Percentiles rank a stretch among this genome's conserved stretches.
Conservation (phyloP, 2,797 vertebrate genomes). For the Hemibagrus guttatus region DNA sequence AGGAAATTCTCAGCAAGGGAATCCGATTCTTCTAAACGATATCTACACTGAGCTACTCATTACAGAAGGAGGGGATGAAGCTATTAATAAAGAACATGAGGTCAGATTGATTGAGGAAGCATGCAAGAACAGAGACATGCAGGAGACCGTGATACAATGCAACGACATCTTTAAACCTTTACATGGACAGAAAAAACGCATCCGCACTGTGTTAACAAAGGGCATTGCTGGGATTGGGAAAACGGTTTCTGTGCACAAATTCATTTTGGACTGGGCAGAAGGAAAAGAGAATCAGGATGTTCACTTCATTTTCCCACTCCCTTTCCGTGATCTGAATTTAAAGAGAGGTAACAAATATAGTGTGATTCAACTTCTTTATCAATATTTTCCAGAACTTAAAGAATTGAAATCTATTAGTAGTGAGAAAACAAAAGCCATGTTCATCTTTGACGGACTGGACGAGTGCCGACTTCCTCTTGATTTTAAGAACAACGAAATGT, state of each 20-base stretch:
- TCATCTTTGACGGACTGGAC: constrained; percentile 51
- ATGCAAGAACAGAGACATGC: constrained; percentile 11
- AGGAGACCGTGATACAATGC: constrained; percentile 34
- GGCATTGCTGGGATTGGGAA: constrained; percentile 58
- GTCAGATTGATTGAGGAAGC: constrained; percentile 37
- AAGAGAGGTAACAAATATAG: constrained; percentile 29
- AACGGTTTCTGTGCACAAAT: constrained; percentile 54
- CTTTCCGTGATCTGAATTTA: constrained; percentile 53
- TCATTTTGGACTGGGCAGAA: constrained; percentile 52
- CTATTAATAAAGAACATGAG: constrained; percentile 48
- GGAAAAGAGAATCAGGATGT: constrained; percentile 44
- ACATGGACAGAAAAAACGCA: constrained; percentile 30
- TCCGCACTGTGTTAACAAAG: constrained; percentile 48
- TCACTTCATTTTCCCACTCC: constrained; percentile 43
- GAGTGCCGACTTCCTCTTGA: constrained; percentile 48
- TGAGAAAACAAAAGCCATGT: constrained; percentile 35
- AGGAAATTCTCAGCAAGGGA: constrained; percentile 42
- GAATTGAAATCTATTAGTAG: constrained; percentile 27
- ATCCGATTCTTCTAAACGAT: constrained; percentile 28
- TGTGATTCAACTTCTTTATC: constrained; percentile 27
- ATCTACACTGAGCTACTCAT: constrained; percentile 51
- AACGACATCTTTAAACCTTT: constrained; percentile 49
- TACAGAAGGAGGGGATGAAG: constrained; percentile 33
- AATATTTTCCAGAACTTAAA: constrained; percentile 45
- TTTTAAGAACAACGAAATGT: constrained; percentile 44